phyloP scores from a whole-genome alignment of 2,113 vertebrate species.

The Origma solitaria region DNA sequence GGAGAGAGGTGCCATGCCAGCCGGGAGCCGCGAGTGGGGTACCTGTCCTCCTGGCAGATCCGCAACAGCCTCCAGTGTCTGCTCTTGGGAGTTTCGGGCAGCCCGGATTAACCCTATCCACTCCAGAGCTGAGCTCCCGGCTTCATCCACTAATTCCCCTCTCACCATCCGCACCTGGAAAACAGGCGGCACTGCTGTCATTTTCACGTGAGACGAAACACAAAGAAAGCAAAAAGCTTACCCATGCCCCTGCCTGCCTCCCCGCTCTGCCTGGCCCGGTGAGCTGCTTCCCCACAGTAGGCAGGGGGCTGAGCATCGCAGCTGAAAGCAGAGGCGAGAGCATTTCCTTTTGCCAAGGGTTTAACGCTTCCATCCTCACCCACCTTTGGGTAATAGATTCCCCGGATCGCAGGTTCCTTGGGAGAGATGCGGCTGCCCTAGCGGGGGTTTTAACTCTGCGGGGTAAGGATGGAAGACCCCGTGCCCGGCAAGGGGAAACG shows the following conservation, averaged over 20 bases:
- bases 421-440: neutral
- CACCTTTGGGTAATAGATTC: neutral
- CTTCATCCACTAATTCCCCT: constrained; percentile 92
- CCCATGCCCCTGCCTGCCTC: neutral
- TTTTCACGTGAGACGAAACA: neutral
- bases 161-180: constrained; percentile 89
- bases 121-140: constrained; percentile 84
- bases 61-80: constrained; percentile 92
- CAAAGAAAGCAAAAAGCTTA: neutral
- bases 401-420: neutral
- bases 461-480: neutral
- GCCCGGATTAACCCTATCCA: constrained; percentile 97
- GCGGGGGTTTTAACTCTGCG: neutral
- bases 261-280: neutral
- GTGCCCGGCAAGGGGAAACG: neutral
- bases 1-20: neutral
- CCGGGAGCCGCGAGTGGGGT: neutral
- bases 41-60: constrained; percentile 97
- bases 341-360: neutral
- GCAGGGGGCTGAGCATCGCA: neutral
- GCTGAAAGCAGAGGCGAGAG: neutral
- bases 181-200: constrained; percentile 16
- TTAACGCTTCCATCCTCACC: neutral
- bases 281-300: neutral
- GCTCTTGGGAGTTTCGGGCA: constrained; percentile 90